These are phyloP conservation scores for Fregata magnificens DNA, from an alignment of 2,113 vertebrate genomes.

Conservation along the genomic window DNA sequence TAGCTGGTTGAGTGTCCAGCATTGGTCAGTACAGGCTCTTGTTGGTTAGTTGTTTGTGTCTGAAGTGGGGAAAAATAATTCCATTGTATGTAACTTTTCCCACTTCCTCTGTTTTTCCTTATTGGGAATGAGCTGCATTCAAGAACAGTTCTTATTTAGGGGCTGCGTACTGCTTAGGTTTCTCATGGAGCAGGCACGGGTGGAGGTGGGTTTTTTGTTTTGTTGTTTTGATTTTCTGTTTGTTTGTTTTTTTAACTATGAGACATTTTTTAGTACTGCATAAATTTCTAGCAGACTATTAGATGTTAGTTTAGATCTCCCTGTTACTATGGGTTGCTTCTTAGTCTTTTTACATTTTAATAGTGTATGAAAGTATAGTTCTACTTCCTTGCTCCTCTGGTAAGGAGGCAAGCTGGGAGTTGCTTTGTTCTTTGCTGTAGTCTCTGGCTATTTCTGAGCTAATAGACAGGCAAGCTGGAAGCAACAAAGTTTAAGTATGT, in stretches of 20 bases:
- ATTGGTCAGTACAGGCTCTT: background rate
- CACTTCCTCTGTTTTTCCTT: background rate
- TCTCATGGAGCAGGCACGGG: background rate
- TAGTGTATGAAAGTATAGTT: background rate
- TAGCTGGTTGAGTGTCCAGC: background rate
- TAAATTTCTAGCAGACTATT: background rate
- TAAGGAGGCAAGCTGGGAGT: background rate
- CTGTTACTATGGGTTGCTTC: background rate
- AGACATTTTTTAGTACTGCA: background rate
- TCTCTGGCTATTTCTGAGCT: background rate
- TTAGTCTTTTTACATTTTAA: background rate
- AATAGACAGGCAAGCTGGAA: background rate
- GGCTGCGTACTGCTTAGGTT: background rate
- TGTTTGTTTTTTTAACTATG: background rate
- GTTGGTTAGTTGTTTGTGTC: background rate
- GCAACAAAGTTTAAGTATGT: background rate
- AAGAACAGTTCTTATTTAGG: background rate
- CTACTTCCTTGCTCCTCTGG: background rate
- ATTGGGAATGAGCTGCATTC: background rate
- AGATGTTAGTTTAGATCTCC: background rate
- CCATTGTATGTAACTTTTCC: background rate
- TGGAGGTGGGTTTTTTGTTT: background rate
- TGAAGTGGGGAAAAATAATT: background rate
- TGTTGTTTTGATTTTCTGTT: background rate
- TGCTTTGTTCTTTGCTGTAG: background rate